These are phyloP conservation scores for Luffia ferchaultella DNA, from an alignment of 2,888 invertebrate genomes.

Conservation along the genomic window DNA sequence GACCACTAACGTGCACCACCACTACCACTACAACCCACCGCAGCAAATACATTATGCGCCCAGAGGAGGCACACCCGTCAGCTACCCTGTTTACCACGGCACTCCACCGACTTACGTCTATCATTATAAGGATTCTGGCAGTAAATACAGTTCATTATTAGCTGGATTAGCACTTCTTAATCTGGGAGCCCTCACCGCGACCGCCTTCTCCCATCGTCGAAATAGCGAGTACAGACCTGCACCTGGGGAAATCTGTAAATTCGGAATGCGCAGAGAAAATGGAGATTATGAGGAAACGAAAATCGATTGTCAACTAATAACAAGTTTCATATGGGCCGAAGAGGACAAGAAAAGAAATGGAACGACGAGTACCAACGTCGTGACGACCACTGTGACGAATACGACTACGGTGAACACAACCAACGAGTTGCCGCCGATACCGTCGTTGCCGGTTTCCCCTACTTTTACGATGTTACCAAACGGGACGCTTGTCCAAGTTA, in stretches of 20 bases:
- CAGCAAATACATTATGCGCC: slow-evolving; percentile 41
- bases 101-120: slow-evolving; percentile 47
- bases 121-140: slow-evolving; percentile 46
- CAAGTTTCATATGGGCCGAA: slow-evolving; percentile 43
- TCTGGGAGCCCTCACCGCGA: slow-evolving; percentile 40
- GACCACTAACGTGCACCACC: slow-evolving; percentile 29
- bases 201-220: slow-evolving; percentile 21
- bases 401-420: slow-evolving; percentile 21
- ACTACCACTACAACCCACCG: slow-evolving; percentile 47
- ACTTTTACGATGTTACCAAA: slow-evolving; percentile 36
- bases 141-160: slow-evolving; percentile 47
- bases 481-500: slow-evolving; percentile 38
- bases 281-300: slow-evolving; percentile 50
- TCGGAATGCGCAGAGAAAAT: slow-evolving; percentile 44
- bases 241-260: slow-evolving; percentile 47
- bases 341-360: slow-evolving; percentile 17
- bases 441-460: slow-evolving; percentile 14
- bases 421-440: slow-evolving; percentile 12
- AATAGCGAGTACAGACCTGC: slow-evolving; percentile 28
- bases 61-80: slow-evolving; percentile 28
- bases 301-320: slow-evolving; percentile 48
- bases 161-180: slow-evolving; percentile 48
- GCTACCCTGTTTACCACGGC: slow-evolving; percentile 45
- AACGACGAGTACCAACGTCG: slow-evolving; percentile 29
- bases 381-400: slow-evolving; percentile 41